Evolutionary conservation across 2,113 vertebrate genomes (phyloP), one percentile per base, ranked within the genome.

Genomic region (Charina bottae): DNA sequence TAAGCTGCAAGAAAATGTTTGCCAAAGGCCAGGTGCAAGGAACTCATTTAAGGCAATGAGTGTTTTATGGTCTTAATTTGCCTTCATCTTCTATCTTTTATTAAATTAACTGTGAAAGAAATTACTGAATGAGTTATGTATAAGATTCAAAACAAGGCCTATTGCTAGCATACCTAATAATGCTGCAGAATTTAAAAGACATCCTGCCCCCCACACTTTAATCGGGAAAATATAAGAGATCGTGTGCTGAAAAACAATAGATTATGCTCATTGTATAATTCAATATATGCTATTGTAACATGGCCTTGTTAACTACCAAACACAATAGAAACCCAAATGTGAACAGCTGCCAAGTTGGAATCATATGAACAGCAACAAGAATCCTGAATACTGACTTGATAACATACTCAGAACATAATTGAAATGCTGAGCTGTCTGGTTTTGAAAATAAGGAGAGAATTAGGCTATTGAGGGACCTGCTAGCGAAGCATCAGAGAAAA

Each of bases 1-100:
- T 95, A 93, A 88, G 64, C 92, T 85, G 72, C 7, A 55, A 92
- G 90, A 42, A 92, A 89, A 28, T 37, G 42, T 8, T 19, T 92
- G 90, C 94, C 59, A 90, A 94, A 94, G 85, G 68, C 46, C 53
- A 93, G 90, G 90, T 92, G 56, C 53, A 91, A 46, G 90, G 93
- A 91, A 33, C 84, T 58, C 68, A 93, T 94, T 85, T 92, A 92
- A 93, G 92, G 88, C 33, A 7, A 87, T 17, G 85, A 11, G 33
- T 87, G 91, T 86, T 0, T 90, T 93, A 88, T 91, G n/a, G 87
- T 86, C 86, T 89, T 88, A 92, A 92, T 91, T 46, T 78, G 56
- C 78, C 11, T 54, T 91, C 72, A 91, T 86, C 55, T 28, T 58
- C 89, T 85, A 86, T 64, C 15, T 88, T 86, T 15, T 87, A 64